These are phyloP conservation scores for Nematolebias whitei DNA, from an alignment of 2,113 vertebrate species.

Conservation along the genomic window DNA sequence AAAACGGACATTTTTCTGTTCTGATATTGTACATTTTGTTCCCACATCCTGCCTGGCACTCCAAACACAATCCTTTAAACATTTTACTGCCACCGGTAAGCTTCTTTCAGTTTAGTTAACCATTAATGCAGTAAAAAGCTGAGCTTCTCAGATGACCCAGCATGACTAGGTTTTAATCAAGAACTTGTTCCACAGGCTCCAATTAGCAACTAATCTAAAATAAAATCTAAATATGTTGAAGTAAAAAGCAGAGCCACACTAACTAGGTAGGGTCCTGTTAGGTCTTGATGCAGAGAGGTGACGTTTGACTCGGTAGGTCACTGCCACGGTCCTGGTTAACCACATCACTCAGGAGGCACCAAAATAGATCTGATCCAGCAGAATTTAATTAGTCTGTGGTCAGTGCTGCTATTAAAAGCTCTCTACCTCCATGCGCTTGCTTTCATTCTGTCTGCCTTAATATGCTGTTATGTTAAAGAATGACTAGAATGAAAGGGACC, in stretches of 20 bases:
- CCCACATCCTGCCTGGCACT: background rate
- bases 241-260: slow-evolving; percentile 6
- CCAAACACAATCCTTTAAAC: background rate
- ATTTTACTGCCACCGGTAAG: background rate
- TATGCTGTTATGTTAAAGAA: slow-evolving; percentile 49
- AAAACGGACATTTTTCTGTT: background rate
- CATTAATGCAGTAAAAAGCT: slow-evolving; percentile 17
- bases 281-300: too few relatives aligned
- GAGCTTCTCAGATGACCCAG: slow-evolving; percentile 9
- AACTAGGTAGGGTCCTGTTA: background rate
- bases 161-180: background rate
- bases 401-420: slow-evolving; percentile 24
- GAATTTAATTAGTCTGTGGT: slow-evolving; percentile 46
- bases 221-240: slow-evolving; percentile 11
- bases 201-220: slow-evolving; percentile 4
- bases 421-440: background rate
- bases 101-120: slow-evolving; percentile 2
- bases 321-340: slow-evolving; percentile 21
- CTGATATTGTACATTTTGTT: background rate
- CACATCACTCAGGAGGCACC: slow-evolving; percentile 40
- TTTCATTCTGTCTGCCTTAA: slow-evolving; percentile 12
- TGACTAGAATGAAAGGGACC: slow-evolving; percentile 46
- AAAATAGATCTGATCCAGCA: slow-evolving; percentile 20
- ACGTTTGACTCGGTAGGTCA: background rate
- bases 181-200: slow-evolving; percentile 3